Evolutionary conservation across 2,113 vertebrate genomes (phyloP).

Genomic region (Paracanthobrama guichenoti): DNA sequence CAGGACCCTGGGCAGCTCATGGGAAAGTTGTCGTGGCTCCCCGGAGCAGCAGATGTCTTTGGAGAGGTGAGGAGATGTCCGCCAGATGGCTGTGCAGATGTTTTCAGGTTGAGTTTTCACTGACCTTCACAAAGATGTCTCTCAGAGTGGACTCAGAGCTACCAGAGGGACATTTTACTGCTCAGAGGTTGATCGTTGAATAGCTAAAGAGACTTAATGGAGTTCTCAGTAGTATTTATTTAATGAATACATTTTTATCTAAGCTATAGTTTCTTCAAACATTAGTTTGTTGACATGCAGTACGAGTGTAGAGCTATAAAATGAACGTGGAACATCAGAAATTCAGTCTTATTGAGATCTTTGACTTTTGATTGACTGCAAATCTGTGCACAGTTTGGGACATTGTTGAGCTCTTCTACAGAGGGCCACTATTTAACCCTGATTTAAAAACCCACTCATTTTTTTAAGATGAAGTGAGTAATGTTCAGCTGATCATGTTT

Average conservation of each 20-base stretch:
- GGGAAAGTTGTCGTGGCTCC: background rate
- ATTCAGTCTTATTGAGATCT: background rate
- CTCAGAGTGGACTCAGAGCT: background rate
- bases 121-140: slow-evolving; percentile 26
- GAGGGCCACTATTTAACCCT: too few relatives aligned
- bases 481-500: too few relatives aligned
- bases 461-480: too few relatives aligned
- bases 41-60: slow-evolving; percentile 28
- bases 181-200: background rate
- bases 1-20: slow-evolving; percentile 41
- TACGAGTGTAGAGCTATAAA: background rate
- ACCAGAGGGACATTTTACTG: background rate
- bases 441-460: too few relatives aligned
- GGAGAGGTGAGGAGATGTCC: background rate
- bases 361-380: background rate
- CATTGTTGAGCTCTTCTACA: too few relatives aligned
- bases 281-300: background rate
- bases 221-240: background rate
- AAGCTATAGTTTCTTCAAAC: background rate
- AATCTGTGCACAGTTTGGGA: background rate
- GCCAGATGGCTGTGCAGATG: slow-evolving; percentile 27
- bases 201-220: background rate
- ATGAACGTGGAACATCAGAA: background rate
- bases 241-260: background rate
- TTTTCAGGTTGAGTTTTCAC: slow-evolving; percentile 16